Conservation (phyloP, 2,797 vertebrate genomes). For the Oreochromis mossambicus region DNA sequence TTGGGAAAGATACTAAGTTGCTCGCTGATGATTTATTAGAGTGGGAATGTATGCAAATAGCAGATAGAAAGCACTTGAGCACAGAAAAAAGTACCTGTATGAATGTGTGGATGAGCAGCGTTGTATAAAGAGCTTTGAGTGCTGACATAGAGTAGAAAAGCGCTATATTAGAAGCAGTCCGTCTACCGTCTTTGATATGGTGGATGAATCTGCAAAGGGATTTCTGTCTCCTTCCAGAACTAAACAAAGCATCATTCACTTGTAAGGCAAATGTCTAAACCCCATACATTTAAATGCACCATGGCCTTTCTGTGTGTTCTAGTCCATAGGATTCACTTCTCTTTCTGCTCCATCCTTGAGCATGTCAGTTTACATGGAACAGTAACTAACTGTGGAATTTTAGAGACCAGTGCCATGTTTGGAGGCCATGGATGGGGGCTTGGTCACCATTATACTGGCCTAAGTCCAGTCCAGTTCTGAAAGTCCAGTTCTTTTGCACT, state of each 20-base stretch:
- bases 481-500: no score
- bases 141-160: background rate
- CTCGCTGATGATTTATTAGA: background rate
- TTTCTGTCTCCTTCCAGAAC: background rate
- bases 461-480: no score
- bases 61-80: background rate
- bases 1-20: background rate
- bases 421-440: background rate
- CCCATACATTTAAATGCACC: background rate
- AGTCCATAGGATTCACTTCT: background rate
- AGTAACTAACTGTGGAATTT: background rate
- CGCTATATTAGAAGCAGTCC: background rate
- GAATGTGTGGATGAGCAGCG: background rate
- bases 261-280: background rate
- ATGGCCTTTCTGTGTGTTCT: background rate
- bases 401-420: background rate
- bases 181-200: background rate
- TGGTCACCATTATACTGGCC: background rate
- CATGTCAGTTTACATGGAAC: background rate
- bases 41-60: background rate
- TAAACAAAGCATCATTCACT: background rate
- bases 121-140: background rate
- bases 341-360: background rate
- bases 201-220: background rate
- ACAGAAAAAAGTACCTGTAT: background rate